A percentile compares a stretch with the other conserved stretches of the same genome.
phyloP scores from a whole-genome alignment of 2,113 vertebrate genomes.

The Carassius auratus region DNA sequence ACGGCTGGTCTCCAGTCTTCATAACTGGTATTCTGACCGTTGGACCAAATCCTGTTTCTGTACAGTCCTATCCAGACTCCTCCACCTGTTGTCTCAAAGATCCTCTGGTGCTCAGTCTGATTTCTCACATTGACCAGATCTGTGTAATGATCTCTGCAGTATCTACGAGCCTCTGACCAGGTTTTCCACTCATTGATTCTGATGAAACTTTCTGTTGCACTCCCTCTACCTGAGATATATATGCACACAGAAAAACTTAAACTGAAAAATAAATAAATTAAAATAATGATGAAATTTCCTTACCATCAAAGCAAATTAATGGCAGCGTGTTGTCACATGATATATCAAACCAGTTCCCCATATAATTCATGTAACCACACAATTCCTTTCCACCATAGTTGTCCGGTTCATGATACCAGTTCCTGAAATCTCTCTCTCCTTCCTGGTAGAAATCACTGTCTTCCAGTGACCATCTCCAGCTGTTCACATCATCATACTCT shows the following conservation, averaged over 20 bases:
- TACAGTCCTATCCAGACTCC: constrained; percentile 42
- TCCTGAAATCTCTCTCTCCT: constrained; percentile 30
- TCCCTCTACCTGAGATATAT: not conserved
- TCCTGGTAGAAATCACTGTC: constrained; percentile 36
- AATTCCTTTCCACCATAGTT: not conserved
- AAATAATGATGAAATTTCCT: not conserved
- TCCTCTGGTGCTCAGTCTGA: constrained; percentile 30
- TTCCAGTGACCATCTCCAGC: constrained; percentile 44
- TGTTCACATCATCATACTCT: constrained; percentile 8
- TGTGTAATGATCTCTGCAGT: constrained; percentile 38
- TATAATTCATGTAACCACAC: not conserved
- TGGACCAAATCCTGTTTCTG: constrained; percentile 46
- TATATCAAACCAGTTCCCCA: not conserved
- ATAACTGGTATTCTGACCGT: not conserved
- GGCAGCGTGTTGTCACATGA: not conserved
- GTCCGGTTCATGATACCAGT: constrained; percentile 30
- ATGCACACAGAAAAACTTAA: too few species aligned
- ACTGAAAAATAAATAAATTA: too few species aligned
- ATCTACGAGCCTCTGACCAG: constrained; percentile 33
- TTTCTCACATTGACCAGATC: constrained; percentile 44
- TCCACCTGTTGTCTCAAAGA: not conserved
- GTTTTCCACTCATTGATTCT: not conserved
- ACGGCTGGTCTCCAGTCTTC: constrained; percentile 31
- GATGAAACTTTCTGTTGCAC: not conserved
- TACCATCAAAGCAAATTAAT: constrained; percentile 34